A percentile compares a stretch with the other conserved stretches of the same genome.
Evolutionary conservation across 2,113 vertebrate species (phyloP).

Genomic region (Zosterops hypoxanthus): DNA sequence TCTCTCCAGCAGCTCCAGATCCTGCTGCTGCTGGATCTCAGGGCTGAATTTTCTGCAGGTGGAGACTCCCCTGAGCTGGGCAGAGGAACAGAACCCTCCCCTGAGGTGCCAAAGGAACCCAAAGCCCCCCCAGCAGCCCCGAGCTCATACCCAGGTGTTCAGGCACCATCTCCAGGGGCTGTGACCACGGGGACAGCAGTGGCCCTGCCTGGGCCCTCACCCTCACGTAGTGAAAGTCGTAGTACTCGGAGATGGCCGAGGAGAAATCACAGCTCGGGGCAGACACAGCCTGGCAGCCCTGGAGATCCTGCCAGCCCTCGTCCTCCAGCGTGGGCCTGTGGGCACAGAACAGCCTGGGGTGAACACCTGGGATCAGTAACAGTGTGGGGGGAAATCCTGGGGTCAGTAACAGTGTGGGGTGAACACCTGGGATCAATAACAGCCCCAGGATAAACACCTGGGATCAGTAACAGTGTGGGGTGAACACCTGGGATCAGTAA

Average conservation of each 20-base stretch:
- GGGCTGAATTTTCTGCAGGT: not conserved
- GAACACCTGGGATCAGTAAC: not conserved
- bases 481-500: not conserved
- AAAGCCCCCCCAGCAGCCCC: accelerated
- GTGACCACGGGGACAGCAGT: slow-evolving; percentile 32
- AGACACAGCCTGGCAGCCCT: slow-evolving; percentile 53
- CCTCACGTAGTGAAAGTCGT: not conserved
- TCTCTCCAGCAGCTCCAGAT: too few relatives aligned
- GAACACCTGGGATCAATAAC: accelerated
- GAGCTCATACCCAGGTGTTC: slow-evolving; percentile 15
- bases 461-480: too few relatives aligned
- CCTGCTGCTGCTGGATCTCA: too few relatives aligned
- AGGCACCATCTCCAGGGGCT: slow-evolving; percentile 4
- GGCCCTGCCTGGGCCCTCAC: slow-evolving; percentile 18
- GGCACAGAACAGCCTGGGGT: not conserved
- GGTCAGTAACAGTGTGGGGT: not conserved
- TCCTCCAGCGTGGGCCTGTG: not conserved
- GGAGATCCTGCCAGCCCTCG: slow-evolving; percentile 19
- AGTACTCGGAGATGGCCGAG: not conserved
- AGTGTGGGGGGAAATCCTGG: too few relatives aligned
- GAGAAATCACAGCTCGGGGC: slow-evolving; percentile 39
- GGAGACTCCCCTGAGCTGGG: not conserved
- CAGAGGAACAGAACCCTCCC: not conserved
- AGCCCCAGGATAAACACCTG: not conserved
- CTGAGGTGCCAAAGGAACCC: not conserved